These are phyloP conservation scores for Orcinus orca DNA, from an alignment of 2,113 vertebrate genomes.

Conservation along the genomic window DNA sequence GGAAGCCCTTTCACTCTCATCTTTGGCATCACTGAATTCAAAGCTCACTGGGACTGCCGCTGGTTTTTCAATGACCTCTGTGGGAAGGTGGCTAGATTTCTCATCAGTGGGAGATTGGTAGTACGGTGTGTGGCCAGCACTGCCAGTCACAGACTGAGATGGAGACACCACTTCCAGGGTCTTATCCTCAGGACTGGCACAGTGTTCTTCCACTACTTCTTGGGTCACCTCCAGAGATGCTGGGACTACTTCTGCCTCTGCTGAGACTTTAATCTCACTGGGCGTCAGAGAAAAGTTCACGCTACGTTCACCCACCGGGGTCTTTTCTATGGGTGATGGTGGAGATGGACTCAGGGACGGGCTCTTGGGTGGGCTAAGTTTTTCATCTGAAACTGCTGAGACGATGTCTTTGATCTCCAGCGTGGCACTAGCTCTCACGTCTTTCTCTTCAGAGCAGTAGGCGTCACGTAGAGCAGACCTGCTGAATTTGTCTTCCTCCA, in stretches of 20 bases:
- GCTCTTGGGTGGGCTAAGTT: conserved; percentile 78
- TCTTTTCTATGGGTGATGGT: conserved; percentile 89
- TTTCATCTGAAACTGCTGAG: conserved; percentile 76
- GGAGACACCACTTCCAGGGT: conserved; percentile 92
- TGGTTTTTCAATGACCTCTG: conserved; percentile 73
- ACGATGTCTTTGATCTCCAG: conserved; percentile 77
- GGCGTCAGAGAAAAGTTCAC: conserved; percentile 88
- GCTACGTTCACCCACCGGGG: conserved; percentile 91
- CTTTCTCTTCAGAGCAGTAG: conserved; percentile 77
- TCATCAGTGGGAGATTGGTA: conserved; percentile 97
- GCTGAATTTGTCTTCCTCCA: conserved; percentile 92
- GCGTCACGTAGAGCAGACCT: conserved; percentile 82
- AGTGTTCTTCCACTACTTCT: conserved; percentile 83
- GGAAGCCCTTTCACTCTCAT: conserved; percentile 84
- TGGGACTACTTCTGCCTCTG: conserved; percentile 84
- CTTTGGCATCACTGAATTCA: conserved; percentile 91
- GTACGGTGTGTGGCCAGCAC: conserved; percentile 97
- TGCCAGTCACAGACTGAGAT: conserved; percentile 90
- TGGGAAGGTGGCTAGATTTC: conserved; percentile 85
- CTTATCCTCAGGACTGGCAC: conserved; percentile 93
- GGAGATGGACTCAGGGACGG: conserved; percentile 80
- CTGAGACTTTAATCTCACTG: conserved; percentile 85
- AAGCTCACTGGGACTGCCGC: conserved; percentile 85
- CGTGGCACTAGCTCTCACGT: conserved; percentile 57
- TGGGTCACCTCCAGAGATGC: conserved; percentile 76